phyloP scores from a whole-genome alignment of 2,888 invertebrate genomes.

The Parthenolecanium corni region DNA sequence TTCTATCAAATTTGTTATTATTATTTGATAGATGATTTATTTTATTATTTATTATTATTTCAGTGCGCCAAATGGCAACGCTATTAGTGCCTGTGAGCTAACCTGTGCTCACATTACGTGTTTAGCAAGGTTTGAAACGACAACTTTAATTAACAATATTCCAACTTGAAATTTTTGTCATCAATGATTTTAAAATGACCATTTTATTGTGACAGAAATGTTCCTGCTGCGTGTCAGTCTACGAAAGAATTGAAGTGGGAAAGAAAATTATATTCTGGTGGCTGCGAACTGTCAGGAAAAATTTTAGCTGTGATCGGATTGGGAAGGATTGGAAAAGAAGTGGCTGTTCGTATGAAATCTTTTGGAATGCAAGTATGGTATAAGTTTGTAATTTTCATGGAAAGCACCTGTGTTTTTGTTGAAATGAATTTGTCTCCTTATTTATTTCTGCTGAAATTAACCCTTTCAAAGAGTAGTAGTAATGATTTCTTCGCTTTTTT shows the following conservation, averaged over 20 bases:
- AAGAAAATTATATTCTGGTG: constrained; percentile 67
- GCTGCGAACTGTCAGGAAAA: constrained; percentile 78
- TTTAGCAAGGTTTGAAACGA: constrained; percentile 69
- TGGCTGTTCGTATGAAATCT: constrained; percentile 83
- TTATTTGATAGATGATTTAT: too few relatives aligned
- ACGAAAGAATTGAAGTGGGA: constrained; percentile 89
- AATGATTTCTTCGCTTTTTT: too few relatives aligned
- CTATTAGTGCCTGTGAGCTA: constrained; percentile 91
- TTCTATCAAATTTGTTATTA: not conserved
- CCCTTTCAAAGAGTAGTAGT: too few relatives aligned
- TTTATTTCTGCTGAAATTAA: too few relatives aligned
- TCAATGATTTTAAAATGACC: too few relatives aligned
- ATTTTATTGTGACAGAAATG: too few relatives aligned
- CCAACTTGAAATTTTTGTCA: too few relatives aligned
- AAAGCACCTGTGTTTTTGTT: too few relatives aligned
- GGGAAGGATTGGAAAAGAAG: constrained; percentile 91
- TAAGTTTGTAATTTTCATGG: too few relatives aligned
- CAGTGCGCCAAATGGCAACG: constrained; percentile 94
- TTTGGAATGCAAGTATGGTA: constrained; percentile 81
- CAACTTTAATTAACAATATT: too few relatives aligned
- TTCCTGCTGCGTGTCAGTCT: constrained; percentile 70
- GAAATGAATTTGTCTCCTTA: too few relatives aligned
- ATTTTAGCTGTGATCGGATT: constrained; percentile 87
- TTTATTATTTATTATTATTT: too few relatives aligned
- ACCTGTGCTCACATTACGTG: constrained; percentile 81